phyloP scores from a whole-genome alignment of 2,888 invertebrate species.

The Drosophila pegasa region DNA sequence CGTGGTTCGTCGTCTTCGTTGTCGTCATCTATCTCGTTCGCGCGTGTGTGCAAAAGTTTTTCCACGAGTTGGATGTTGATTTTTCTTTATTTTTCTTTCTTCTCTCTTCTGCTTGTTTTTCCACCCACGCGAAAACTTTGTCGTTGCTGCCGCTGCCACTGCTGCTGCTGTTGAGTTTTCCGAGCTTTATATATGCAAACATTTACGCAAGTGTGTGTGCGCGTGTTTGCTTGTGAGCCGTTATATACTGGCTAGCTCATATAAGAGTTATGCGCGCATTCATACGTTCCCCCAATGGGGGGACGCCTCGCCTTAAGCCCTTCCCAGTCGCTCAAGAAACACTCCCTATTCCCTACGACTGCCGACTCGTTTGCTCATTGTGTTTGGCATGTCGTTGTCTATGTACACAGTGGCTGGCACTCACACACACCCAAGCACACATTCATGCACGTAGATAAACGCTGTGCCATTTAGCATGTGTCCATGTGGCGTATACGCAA shows the following conservation, averaged over 20 bases:
- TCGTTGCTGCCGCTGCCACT: slow-evolving; percentile 47
- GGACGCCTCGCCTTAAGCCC: slow-evolving; percentile 42
- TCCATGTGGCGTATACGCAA: slow-evolving; percentile 57
- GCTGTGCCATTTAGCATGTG: slow-evolving; percentile 32
- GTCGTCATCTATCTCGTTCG: slow-evolving; percentile 69
- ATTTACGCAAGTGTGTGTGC: slow-evolving; percentile 29
- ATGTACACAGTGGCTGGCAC: slow-evolving; percentile 17
- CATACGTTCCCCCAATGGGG: slow-evolving; percentile 64
- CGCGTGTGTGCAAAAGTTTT: slow-evolving; percentile 71
- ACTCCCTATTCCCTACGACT: slow-evolving; percentile 38
- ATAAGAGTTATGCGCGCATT: slow-evolving; percentile 75
- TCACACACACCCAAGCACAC: slow-evolving; percentile 6
- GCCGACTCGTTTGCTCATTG: slow-evolving; percentile 22
- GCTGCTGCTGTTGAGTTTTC: slow-evolving; percentile 50
- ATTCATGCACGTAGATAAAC: slow-evolving; percentile 27
- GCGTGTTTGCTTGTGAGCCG: slow-evolving; percentile 20
- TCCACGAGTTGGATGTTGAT: slow-evolving; percentile 63
- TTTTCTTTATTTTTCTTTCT: slow-evolving; percentile 40
- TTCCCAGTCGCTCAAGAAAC: slow-evolving; percentile 34
- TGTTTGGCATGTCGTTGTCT: slow-evolving; percentile 49
- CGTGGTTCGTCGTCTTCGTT: slow-evolving; percentile 57
- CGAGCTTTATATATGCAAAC: slow-evolving; percentile 51
- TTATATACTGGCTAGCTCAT: slow-evolving; percentile 67
- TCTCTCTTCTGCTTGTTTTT: slow-evolving; percentile 46
- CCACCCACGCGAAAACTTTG: slow-evolving; percentile 68